Conservation (phyloP, 2,888 invertebrate genomes). For the Drosophila ustulata region DNA sequence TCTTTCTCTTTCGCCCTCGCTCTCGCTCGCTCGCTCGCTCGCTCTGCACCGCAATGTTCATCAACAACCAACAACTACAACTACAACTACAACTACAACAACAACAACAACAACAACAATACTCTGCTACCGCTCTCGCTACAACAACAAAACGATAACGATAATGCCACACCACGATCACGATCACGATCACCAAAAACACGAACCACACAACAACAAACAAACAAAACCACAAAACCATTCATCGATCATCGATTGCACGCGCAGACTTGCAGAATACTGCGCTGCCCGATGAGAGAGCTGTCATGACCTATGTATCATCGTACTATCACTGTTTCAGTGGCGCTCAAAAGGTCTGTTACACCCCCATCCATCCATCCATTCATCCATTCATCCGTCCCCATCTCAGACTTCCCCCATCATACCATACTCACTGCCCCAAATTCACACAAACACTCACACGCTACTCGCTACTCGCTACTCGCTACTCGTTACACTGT, state of each 20-base stretch:
- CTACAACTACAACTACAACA: conserved; percentile 53
- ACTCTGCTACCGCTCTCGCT: conserved; percentile 49
- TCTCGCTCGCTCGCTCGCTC: conserved; percentile 38
- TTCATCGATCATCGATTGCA: conserved; percentile 38
- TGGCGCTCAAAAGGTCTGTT: conserved; percentile 99
- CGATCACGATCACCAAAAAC: conserved; percentile 23
- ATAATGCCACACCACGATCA: conserved; percentile 32
- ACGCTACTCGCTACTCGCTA: conserved; percentile 4
- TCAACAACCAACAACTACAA: conserved; percentile 47
- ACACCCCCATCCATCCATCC: conserved; percentile 20
- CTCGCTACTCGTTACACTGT: conserved; percentile 3
- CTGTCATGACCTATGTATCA: conserved; percentile 99
- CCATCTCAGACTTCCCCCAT: conserved; percentile 5
- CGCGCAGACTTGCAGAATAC: conserved; percentile 90
- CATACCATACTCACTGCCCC: not conserved
- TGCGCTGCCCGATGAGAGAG: conserved; percentile 99
- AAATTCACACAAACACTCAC: conserved; percentile 1
- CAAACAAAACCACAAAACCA: conserved; percentile 37
- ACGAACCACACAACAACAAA: conserved; percentile 2
- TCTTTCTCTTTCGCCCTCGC: conserved; percentile 48
- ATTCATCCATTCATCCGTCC: not conserved
- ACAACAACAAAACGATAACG: conserved; percentile 48
- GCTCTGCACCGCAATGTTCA: conserved; percentile 47
- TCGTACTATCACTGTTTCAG: conserved; percentile 99
- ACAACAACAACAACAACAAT: conserved; percentile 44